Conservation (phyloP, 2,113 vertebrate genomes). For the Leucopsar rothschildi region DNA sequence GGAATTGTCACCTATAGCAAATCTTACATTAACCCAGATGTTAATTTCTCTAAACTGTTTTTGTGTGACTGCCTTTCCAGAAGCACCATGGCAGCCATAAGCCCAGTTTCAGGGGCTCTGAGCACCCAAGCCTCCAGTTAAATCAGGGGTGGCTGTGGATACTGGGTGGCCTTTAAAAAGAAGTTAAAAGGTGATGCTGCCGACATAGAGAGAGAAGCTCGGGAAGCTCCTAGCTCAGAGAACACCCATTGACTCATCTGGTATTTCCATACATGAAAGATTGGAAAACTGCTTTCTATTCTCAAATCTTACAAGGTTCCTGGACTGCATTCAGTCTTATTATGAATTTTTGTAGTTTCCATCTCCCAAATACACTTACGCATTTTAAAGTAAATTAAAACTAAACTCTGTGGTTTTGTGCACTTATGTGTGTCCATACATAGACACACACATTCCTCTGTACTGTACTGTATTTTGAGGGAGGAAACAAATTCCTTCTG, state of each 20-base stretch:
- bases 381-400: neutral
- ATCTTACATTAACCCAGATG: conserved; percentile 33
- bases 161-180: neutral
- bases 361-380: neutral
- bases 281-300: conserved; percentile 23
- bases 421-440: neutral
- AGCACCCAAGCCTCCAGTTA: conserved; percentile 4
- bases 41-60: conserved; percentile 17
- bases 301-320: neutral
- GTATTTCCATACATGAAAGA: conserved; percentile 26
- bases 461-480: neutral
- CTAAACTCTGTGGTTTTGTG: neutral
- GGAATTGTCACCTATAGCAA: conserved; percentile 51
- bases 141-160: neutral
- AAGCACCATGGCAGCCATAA: neutral
- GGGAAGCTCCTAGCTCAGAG: neutral
- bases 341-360: neutral
- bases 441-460: neutral
- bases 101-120: neutral
- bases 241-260: conserved; percentile 27
- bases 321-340: neutral
- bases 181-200: neutral
- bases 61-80: neutral
- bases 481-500: neutral
- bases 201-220: neutral